Evolutionary conservation across 53 echinoderm and acorn worm species (phyloP).

Genomic region (Zoroaster sp.): DNA sequence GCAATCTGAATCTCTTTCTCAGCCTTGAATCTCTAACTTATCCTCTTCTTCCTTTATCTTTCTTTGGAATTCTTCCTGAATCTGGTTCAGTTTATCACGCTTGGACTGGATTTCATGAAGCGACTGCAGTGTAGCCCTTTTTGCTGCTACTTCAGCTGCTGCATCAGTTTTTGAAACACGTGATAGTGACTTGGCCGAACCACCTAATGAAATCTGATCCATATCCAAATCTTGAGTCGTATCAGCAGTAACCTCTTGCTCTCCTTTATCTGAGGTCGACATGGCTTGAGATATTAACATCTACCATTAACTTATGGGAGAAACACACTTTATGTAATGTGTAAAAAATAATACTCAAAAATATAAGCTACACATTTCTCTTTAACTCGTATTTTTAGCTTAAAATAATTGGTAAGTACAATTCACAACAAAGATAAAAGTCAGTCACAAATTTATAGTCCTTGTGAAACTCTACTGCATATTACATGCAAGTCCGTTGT

Average conservation of each 20-base stretch:
- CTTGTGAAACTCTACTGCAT: too few species aligned
- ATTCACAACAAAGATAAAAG: too few species aligned
- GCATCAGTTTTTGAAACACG: not conserved
- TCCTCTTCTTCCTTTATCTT: slow-evolving; percentile 13
- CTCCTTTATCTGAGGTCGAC: not conserved
- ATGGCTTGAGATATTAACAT: not conserved
- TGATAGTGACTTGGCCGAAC: not conserved
- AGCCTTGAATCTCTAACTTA: not conserved
- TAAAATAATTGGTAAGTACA: too few species aligned
- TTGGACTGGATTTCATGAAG: not conserved
- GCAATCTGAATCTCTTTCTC: slow-evolving; percentile 7
- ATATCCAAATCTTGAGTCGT: not conserved
- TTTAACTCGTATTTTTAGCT: too few species aligned
- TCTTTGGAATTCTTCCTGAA: not conserved
- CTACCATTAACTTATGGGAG: not conserved
- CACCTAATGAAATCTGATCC: not conserved
- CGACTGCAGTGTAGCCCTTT: not conserved
- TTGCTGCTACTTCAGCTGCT: slow-evolving; percentile 1
- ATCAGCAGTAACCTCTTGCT: not conserved
- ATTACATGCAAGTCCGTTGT: too few species aligned
- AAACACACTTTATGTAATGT: too few species aligned
- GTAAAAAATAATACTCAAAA: too few species aligned
- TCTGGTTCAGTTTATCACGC: not conserved
- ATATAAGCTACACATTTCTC: too few species aligned
- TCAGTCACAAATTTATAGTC: too few species aligned